These are phyloP conservation scores for Mus minutoides DNA, from an alignment of 2,797 vertebrate species.

Conservation along the genomic window DNA sequence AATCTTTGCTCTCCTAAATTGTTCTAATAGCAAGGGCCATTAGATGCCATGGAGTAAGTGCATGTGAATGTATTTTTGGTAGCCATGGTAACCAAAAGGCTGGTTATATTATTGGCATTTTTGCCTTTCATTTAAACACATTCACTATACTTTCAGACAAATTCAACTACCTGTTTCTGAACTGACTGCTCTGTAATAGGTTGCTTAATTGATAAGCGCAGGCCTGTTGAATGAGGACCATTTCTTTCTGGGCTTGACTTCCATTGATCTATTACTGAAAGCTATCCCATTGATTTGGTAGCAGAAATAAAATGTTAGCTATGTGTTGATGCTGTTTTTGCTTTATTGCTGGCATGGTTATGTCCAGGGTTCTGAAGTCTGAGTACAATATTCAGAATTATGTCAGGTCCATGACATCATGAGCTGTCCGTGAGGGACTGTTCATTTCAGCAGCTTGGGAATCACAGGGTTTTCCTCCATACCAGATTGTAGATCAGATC, in stretches of 20 bases:
- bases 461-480: neutral
- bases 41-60: constrained; percentile 4
- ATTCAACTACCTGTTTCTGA: constrained; percentile 16
- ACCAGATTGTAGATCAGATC: neutral
- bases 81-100: neutral
- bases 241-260: neutral
- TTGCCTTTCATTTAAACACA: neutral
- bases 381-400: constrained; percentile 9
- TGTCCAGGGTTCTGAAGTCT: constrained; percentile 12
- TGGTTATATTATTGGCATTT: neutral
- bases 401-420: neutral
- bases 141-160: neutral
- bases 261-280: neutral
- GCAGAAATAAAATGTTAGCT: neutral
- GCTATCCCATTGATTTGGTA: neutral
- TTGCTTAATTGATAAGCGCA: neutral
- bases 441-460: neutral
- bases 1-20: constrained; percentile 27
- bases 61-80: neutral
- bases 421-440: neutral
- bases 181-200: neutral
- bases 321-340: constrained; percentile 3
- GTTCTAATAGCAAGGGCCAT: constrained; percentile 19
- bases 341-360: neutral
- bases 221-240: neutral